Evolutionary conservation across 92 coral and sea anemone species (phyloP).

Genomic region (Hydrozoanthus gracilis): DNA sequence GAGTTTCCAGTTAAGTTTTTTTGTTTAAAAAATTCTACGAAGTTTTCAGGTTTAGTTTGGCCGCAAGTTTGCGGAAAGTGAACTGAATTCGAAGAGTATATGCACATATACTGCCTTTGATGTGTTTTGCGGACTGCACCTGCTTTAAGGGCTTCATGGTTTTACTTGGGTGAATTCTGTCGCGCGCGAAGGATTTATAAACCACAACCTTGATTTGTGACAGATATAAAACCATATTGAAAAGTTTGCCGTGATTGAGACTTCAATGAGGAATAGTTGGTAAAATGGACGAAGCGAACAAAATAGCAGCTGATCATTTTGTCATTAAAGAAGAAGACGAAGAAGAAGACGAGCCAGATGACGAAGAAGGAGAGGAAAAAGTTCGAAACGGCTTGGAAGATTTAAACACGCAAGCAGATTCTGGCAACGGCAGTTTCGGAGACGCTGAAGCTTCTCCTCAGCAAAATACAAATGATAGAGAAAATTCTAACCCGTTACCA

Average conservation of each 20-base stretch:
- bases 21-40: slow-evolving; percentile 17
- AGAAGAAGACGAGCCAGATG: slow-evolving; percentile 62
- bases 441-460: slow-evolving; percentile 75
- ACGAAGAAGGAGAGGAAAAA: slow-evolving; percentile 56
- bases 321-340: slow-evolving; percentile 72
- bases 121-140: slow-evolving; percentile 27
- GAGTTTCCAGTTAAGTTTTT: background rate
- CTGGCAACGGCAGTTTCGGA: slow-evolving; percentile 69
- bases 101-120: slow-evolving; percentile 7
- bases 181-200: slow-evolving; percentile 16
- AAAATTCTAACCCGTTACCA: slow-evolving; percentile 32
- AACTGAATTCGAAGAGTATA: slow-evolving; percentile 4
- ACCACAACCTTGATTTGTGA: slow-evolving; percentile 34
- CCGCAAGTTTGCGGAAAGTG: background rate
- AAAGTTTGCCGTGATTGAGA: slow-evolving; percentile 38
- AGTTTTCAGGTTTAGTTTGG: slow-evolving; percentile 1
- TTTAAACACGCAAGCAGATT: slow-evolving; percentile 54
- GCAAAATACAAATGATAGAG: slow-evolving; percentile 51
- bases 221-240: slow-evolving; percentile 33
- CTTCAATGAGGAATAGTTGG: slow-evolving; percentile 46
- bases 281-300: slow-evolving; percentile 72
- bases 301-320: slow-evolving; percentile 56
- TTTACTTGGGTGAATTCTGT: slow-evolving; percentile 11
- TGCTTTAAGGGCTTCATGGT: slow-evolving; percentile 15
- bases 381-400: slow-evolving; percentile 50